These are phyloP conservation scores for Myotis vivesi DNA, from an alignment of 2,797 vertebrate genomes.

Conservation along the genomic window DNA sequence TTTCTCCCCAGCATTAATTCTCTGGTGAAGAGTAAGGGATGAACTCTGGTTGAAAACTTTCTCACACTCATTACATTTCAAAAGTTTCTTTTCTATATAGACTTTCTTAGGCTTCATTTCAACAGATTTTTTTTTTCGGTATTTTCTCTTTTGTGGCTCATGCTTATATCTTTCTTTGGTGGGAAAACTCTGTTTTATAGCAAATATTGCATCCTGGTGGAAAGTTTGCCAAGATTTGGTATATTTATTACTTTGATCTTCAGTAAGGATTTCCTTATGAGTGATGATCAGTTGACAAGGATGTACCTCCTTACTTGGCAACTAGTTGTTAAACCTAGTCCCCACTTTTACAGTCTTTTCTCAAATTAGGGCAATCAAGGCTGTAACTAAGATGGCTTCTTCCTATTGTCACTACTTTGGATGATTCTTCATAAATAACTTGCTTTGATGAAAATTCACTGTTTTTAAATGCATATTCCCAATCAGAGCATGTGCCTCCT, in stretches of 20 bases:
- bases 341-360: not conserved
- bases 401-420: slow-evolving; percentile 30
- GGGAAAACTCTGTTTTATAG: slow-evolving; percentile 40
- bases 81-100: no score
- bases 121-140: slow-evolving; percentile 54
- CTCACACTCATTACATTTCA: no score
- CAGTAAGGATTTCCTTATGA: not conserved
- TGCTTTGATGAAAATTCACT: slow-evolving; percentile 55
- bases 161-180: slow-evolving; percentile 51
- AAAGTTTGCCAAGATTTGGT: slow-evolving; percentile 53
- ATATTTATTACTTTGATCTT: slow-evolving; percentile 13
- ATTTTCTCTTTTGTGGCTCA: slow-evolving; percentile 59
- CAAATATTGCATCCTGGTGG: slow-evolving; percentile 7
- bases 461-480: slow-evolving; percentile 47
- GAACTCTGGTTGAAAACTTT: no score
- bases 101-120: not conserved
- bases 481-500: not conserved
- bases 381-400: slow-evolving; percentile 45
- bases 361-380: not conserved
- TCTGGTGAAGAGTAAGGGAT: no score
- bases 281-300: not conserved
- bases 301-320: not conserved
- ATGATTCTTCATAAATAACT: slow-evolving; percentile 53
- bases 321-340: not conserved
- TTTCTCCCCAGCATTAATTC: no score